phyloP scores from a whole-genome alignment of 2,113 vertebrate species.

The Zapornia atra region DNA sequence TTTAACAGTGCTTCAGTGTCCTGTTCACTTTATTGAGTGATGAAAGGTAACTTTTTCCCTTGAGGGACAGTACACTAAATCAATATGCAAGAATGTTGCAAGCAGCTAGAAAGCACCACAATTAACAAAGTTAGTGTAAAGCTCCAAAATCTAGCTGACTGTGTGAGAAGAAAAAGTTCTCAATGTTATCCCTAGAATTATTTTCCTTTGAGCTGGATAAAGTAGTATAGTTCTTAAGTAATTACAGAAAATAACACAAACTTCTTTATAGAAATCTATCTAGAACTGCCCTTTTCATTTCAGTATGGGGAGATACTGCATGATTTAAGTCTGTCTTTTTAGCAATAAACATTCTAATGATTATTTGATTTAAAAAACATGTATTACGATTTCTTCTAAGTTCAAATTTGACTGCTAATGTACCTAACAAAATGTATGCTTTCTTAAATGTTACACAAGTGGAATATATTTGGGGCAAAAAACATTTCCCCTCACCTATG shows the following conservation, averaged over 20 bases:
- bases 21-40: neutral
- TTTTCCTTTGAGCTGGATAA: neutral
- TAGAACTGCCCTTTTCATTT: neutral
- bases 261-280: neutral
- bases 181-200: neutral
- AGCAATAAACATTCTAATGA: neutral
- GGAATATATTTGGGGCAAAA: neutral
- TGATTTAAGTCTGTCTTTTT: neutral
- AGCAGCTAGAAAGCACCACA: neutral
- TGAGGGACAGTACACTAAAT: neutral
- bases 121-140: conserved; percentile 8
- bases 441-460: neutral
- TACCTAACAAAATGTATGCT: neutral
- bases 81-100: neutral
- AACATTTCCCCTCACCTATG: neutral
- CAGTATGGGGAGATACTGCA: neutral
- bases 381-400: neutral
- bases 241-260: neutral
- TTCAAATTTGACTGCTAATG: neutral
- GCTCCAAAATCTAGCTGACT: neutral
- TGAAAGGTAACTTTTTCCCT: conserved; percentile 1
- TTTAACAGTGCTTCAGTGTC: neutral
- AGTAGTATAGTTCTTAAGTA: neutral
- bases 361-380: neutral
- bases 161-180: neutral